A percentile compares a stretch with the other conserved stretches of the same genome.
phyloP scores from a whole-genome alignment of 1,140 invertebrate species.

The Drosophila novamexicana region DNA sequence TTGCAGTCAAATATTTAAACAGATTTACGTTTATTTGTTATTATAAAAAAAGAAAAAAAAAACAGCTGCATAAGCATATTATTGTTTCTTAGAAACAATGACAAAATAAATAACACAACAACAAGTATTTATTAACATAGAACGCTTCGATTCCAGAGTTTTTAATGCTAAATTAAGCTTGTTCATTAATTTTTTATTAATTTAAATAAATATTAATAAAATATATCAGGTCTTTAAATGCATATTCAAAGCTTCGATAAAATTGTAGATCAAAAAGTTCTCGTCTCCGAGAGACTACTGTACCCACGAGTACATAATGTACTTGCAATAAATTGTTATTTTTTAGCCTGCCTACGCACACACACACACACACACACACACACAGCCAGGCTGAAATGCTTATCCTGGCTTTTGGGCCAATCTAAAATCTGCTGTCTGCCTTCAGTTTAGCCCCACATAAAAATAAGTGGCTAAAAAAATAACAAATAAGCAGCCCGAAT shows the following conservation, averaged over 20 bases:
- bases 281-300: neutral
- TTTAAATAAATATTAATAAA: neutral
- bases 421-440: neutral
- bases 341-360: neutral
- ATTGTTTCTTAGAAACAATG: neutral
- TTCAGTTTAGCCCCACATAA: neutral
- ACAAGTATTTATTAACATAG: neutral
- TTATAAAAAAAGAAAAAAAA: neutral
- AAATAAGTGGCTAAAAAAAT: conserved; percentile 1
- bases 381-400: neutral
- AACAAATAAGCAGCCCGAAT: neutral
- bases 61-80: neutral
- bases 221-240: neutral
- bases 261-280: neutral
- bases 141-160: too few species aligned
- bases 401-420: neutral
- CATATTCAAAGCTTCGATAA: neutral
- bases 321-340: neutral
- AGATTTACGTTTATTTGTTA: neutral
- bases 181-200: too few species aligned
- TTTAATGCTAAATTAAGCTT: too few species aligned
- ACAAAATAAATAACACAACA: neutral
- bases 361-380: neutral
- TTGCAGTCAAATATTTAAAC: neutral
- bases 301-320: neutral